Evolutionary conservation across 1,140 invertebrate genomes (phyloP), one percentile per base, ranked within the genome.

Genomic region (Aporrectodea caliginosa): DNA sequence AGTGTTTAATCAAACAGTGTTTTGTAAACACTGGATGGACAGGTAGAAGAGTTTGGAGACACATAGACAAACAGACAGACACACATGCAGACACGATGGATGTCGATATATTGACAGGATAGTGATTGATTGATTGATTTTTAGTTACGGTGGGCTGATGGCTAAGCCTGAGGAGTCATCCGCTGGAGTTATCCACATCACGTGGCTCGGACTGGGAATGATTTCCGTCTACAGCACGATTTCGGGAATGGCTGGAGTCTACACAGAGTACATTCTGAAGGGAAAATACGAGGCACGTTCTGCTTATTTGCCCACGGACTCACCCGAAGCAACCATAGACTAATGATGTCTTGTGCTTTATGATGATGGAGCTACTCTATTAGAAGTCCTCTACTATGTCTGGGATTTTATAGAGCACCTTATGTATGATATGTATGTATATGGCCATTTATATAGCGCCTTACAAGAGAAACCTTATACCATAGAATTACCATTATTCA

Each of bases 231-330:
- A 88, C 79, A 85, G 84, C 72, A 75, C 77, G 0, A 78, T 88
- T 6, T 87, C 85, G 0, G 87, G 85, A 1, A 76, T 88, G 29
- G 83, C 86, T 71, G 86, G 86, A 0, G 86, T 88, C 16, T 87
- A 85, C 82, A 85, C 85, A 14, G 87, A 88, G 79, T 87, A 85
- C 76, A 84, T 88, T 14, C 82, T 88, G 16, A 88, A 88, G 81
- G 82, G 81, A 73, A 83, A 86, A 72, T 78, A 81, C 72, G 76
- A 82, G 81, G 84, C 84, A n/a, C n/a, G n/a, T n/a, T n/a, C n/a
- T n/a, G n/a, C n/a, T n/a, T n/a, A n/a, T n/a, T n/a, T n/a, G n/a
- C n/a, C n/a, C n/a, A n/a, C n/a, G n/a, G n/a, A n/a, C n/a, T n/a
- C n/a, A n/a, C n/a, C n/a, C n/a, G n/a, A n/a, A n/a, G n/a, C n/a